Evolutionary conservation across 1,140 invertebrate species (phyloP), one percentile per base, ranked within the genome.

Genomic region (Drosophila carrolli): DNA sequence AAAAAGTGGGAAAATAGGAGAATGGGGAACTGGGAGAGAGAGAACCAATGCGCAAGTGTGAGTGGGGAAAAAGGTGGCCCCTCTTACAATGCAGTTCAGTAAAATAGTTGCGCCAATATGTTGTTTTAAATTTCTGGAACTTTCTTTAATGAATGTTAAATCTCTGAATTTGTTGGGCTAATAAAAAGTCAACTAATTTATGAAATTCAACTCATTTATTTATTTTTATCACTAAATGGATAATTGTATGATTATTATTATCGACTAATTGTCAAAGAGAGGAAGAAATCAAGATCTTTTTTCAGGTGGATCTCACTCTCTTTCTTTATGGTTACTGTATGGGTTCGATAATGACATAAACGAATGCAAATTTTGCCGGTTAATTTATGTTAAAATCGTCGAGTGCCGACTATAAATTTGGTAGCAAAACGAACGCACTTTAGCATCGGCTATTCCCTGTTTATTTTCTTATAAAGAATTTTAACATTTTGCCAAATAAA

Each of bases 31-130:
- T 50, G 43, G 40, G 65, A 63, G 61, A 27, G 46, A 66, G 57
- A 72, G 59, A 38, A 47, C 29, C 43, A 41, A 62, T 78, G 75
- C 83, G 83, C 78, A 72, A 78, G 75, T 82, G 48, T 81, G 53
- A 50, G 81, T 68, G 56, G 46, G 41, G 44, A 63, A 54, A 29
- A 23, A 40, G 44, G 48, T 50, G 13, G 11, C 38, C 41, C 51
- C 51, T 41, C n/a, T 43, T 1, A 50, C 23, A 56, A 14, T 41
- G 14, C 14, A 32, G 41, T 19, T 11, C 19, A 43, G 3, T n/a
- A 37, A 66, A 53, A 68, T 65, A 68, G 32, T 43, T 19, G 7
- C n/a, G 13, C 9, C 11, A 9, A 23, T 10, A 8, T 0, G 29
- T 8, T 14, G 4, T 11, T 14, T 51, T 1, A 32, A 51, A 5